Evolutionary conservation across 2,113 vertebrate genomes (phyloP).

Genomic region (Callionymus lyra): DNA sequence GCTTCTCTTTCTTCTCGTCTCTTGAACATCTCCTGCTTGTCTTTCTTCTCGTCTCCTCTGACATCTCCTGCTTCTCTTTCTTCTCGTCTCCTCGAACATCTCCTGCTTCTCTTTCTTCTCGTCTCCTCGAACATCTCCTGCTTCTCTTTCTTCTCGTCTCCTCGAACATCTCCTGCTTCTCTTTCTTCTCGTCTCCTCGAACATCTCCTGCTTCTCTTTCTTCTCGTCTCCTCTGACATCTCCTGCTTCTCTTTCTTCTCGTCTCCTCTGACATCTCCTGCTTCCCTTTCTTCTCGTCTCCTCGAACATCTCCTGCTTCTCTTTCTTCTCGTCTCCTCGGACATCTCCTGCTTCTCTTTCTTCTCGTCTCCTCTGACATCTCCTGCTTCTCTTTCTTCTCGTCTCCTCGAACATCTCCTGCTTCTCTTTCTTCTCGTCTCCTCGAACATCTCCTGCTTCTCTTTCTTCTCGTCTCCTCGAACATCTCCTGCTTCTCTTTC

Average conservation of each 20-base stretch:
- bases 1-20: too few relatives aligned
- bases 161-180: background rate
- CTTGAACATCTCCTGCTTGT: background rate
- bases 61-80: too few relatives aligned
- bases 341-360: too few relatives aligned
- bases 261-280: too few relatives aligned
- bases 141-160: too few relatives aligned
- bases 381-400: background rate
- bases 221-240: constrained; percentile 9
- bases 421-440: too few relatives aligned
- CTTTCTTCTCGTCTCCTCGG: constrained; percentile 1
- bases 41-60: constrained; percentile 1
- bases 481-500: too few relatives aligned
- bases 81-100: constrained; percentile 8
- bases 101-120: background rate
- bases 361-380: constrained; percentile 9
- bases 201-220: too few relatives aligned
- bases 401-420: too few relatives aligned
- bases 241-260: background rate
- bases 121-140: too few relatives aligned
- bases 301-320: background rate
- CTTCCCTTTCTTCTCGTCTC: too few relatives aligned
- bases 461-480: constrained; percentile 1
- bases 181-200: constrained; percentile 1
- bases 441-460: background rate